Base-by-base conservation (phyloP, 2,113 vertebrate species). In the Micronycteris hirsuta region DNA sequence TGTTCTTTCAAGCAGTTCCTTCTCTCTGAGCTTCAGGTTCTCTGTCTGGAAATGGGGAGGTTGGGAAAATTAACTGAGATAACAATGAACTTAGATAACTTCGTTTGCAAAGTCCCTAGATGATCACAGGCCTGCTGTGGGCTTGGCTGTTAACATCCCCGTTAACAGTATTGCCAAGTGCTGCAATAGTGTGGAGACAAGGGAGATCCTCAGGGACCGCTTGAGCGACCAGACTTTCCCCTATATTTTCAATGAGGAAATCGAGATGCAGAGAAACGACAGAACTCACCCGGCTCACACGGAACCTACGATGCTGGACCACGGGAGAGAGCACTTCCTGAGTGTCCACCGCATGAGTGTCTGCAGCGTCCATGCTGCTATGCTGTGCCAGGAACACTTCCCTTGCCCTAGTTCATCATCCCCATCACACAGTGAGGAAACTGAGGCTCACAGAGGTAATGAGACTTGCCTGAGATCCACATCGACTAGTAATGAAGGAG, bases 331-430 rank as follows among this genome's bases (percentile, higher is more conserved):
- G 58, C 26, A 20, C 19, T 45, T 49, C 63, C 83, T 61, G 58
- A 19, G 14, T 1, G 9, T 38, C 56, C 26, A 0, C 12, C 2
- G 4, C 8, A 3, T 7, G 52, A 15, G 13, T 0, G 4, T 49
- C 49, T 20, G 0, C 12, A 11, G 5, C 10, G 5, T 7, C 67
- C 10, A 12, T 13, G 5, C 56, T 58, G 56, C 56, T 58, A 24
- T 3, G 3, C 56, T 58, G 22, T 10, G 56, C 41, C 4, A 28
- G 45, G 0, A 0, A 54, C 11, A 13, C 47, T 43, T 26, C 31
- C 22, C 24, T 33, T 12, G 10, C 45, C 13, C 9, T 22, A 0
- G 45, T 49, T 49, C 31, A 19, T 8, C 76, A 54, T 11, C n/a
- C n/a, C 47, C 12, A 10, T 16, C 56, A 61, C 47, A n/a, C 70